Evolutionary conservation across 2,113 vertebrate genomes (phyloP).

Genomic region (Equus przewalskii): DNA sequence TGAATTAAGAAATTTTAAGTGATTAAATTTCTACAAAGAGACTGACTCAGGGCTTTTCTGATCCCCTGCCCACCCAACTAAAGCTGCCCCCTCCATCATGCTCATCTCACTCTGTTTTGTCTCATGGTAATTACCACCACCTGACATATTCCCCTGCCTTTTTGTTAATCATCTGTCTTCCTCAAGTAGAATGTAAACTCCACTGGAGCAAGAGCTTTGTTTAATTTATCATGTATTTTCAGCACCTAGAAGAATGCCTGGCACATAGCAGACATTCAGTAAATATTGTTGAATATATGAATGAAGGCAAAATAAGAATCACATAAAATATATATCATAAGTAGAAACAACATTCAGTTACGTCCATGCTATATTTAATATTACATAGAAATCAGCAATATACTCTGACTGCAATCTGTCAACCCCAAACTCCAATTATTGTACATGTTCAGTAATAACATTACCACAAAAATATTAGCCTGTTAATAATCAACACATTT

Average conservation of each 20-base stretch:
- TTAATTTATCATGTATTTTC: background rate
- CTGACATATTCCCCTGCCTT: background rate
- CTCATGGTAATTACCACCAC: background rate
- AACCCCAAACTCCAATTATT: conserved; percentile 33
- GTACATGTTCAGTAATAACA: conserved; percentile 58
- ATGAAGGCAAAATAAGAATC: background rate
- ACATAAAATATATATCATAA: conserved; percentile 16
- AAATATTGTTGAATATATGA: conserved; percentile 16
- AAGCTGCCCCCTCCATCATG: background rate
- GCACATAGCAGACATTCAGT: background rate
- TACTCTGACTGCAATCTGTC: conserved; percentile 41
- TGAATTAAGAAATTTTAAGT: background rate
- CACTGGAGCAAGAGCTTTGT: background rate
- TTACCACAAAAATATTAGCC: conserved; percentile 77
- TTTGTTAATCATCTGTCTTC: background rate
- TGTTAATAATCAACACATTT: conserved; percentile 81
- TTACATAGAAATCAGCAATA: conserved; percentile 16
- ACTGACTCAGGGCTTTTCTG: background rate
- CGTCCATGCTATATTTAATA: background rate
- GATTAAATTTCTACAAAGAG: background rate
- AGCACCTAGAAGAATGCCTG: background rate
- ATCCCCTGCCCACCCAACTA: background rate
- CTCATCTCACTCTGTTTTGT: background rate
- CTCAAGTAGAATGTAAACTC: background rate
- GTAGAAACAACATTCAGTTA: background rate